Percentiles rank a stretch among this genome's conserved stretches.
phyloP scores from a whole-genome alignment of 2,888 invertebrate species.

The Drosophila longiperda region DNA sequence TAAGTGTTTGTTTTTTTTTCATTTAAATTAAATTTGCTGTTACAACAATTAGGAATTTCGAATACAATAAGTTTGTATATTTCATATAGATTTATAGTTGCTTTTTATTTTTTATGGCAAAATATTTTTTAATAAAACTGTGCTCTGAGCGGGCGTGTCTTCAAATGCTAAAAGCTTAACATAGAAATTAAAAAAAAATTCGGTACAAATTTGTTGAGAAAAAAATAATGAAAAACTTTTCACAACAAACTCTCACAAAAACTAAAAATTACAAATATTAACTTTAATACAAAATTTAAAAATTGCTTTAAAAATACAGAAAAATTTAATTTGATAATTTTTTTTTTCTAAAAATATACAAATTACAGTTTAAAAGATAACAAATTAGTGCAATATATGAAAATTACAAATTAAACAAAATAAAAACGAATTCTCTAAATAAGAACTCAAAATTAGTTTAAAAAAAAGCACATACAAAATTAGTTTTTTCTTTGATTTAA shows the following conservation, averaged over 20 bases:
- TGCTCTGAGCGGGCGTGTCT: constrained; percentile 51
- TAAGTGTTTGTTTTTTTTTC: neutral
- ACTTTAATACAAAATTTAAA: neutral
- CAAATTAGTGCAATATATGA: neutral
- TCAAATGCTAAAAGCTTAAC: constrained; percentile 63
- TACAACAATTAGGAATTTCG: constrained; percentile 75
- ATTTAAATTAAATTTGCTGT: constrained; percentile 72
- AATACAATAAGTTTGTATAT: constrained; percentile 25
- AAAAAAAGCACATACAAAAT: neutral
- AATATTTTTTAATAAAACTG: constrained; percentile 53
- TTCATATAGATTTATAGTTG: neutral
- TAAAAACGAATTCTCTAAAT: neutral
- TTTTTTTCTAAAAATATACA: too few relatives aligned
- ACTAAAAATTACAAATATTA: neutral
- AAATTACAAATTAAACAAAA: neutral
- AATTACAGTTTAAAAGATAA: too few relatives aligned
- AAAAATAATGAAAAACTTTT: neutral
- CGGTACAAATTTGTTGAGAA: neutral
- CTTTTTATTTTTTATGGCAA: constrained; percentile 48
- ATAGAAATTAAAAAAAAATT: neutral
- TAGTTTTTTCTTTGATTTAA: neutral
- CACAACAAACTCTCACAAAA: too few relatives aligned
- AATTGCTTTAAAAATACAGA: neutral
- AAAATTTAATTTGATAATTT: too few relatives aligned
- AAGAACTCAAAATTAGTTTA: neutral